A percentile compares a stretch with the other conserved stretches of the same genome.
These are phyloP conservation scores for Drosophila greeni DNA, from an alignment of 2,888 invertebrate genomes.

Conservation along the genomic window DNA sequence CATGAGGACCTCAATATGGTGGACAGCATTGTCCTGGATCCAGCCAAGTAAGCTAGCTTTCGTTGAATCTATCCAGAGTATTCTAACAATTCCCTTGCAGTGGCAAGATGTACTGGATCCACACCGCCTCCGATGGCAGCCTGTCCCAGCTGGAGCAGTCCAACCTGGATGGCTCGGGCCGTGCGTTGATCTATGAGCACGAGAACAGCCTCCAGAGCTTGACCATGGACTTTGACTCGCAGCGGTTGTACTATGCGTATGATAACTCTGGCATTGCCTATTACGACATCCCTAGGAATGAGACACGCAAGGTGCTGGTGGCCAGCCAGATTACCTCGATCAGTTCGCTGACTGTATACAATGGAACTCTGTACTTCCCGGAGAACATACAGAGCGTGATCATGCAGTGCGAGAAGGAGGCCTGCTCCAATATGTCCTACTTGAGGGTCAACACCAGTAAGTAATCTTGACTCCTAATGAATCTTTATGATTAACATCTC, in stretches of 20 bases:
- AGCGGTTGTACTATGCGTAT: conserved; percentile 87
- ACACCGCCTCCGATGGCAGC: conserved; percentile 77
- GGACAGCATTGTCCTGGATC: conserved; percentile 85
- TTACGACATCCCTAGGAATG: conserved; percentile 80
- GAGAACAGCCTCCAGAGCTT: conserved; percentile 80
- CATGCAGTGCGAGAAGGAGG: conserved; percentile 82
- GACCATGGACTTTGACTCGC: conserved; percentile 81
- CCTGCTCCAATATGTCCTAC: conserved; percentile 78
- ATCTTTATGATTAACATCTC: neutral
- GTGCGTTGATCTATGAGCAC: conserved; percentile 72
- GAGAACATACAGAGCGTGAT: conserved; percentile 83
- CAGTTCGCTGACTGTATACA: conserved; percentile 84
- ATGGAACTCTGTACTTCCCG: conserved; percentile 84
- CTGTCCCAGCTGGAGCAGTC: conserved; percentile 81
- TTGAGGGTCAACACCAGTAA: conserved; percentile 82
- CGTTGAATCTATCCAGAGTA: too few relatives aligned
- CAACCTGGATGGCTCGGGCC: conserved; percentile 83
- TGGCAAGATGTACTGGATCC: conserved; percentile 82
- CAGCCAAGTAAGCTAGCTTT: conserved; percentile 79
- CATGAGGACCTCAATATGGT: conserved; percentile 79
- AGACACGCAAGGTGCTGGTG: conserved; percentile 66
- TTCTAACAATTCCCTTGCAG: conserved; percentile 64
- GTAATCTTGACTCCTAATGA: neutral
- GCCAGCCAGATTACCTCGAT: conserved; percentile 76
- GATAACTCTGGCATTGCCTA: conserved; percentile 81